Evolutionary conservation across 1,140 invertebrate genomes (phyloP).

Genomic region (Cotesia vestalis): DNA sequence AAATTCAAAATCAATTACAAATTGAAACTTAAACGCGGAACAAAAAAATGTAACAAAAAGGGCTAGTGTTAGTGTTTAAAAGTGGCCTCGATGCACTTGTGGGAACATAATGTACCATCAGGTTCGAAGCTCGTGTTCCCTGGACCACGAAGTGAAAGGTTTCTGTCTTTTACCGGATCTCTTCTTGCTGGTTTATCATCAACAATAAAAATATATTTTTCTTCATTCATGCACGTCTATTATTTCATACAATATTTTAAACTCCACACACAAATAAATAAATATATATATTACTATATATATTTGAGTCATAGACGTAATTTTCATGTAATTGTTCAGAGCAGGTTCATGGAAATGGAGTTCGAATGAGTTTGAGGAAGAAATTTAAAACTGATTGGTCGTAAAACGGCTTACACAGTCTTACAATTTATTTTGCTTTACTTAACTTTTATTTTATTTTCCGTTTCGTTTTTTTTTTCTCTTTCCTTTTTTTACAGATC

Average conservation of each 20-base stretch:
- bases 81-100: constrained; percentile 35
- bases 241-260: background rate
- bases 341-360: constrained; percentile 63
- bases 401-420: background rate
- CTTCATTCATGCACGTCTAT: background rate
- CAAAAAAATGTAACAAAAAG: constrained; percentile 30
- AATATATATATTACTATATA: background rate
- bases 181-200: constrained; percentile 20
- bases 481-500: background rate
- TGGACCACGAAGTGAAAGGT: constrained; percentile 40
- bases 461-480: background rate
- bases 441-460: background rate
- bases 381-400: constrained; percentile 64
- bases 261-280: too few species aligned
- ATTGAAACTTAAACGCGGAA: constrained; percentile 12
- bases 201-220: background rate
- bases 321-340: constrained; percentile 34
- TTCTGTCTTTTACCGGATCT: constrained; percentile 29
- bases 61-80: constrained; percentile 7
- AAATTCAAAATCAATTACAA: background rate
- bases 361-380: constrained; percentile 65
- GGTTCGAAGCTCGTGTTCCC: constrained; percentile 32
- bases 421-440: constrained; percentile 1
- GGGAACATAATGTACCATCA: constrained; percentile 26
- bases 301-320: constrained; percentile 19